Percentiles rank a stretch among this genome's conserved stretches.
Conservation (phyloP, 2,113 vertebrate genomes). For the Sinosuthora webbiana region DNA sequence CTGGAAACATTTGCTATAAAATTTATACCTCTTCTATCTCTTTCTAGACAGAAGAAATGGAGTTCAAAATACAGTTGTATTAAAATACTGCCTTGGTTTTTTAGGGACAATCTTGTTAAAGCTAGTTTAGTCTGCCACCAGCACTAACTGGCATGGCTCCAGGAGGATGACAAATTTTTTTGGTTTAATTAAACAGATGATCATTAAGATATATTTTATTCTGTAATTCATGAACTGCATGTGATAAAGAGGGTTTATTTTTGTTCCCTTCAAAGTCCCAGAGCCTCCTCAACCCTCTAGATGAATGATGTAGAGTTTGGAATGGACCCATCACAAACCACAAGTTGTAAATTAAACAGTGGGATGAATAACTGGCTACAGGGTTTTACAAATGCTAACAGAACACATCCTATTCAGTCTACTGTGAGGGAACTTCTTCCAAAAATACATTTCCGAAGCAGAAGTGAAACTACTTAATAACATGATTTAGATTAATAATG, state of each 20-base stretch:
- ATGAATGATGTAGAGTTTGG: background rate
- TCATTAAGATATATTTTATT: slow-evolving; percentile 3
- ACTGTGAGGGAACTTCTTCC: background rate
- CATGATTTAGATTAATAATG: background rate
- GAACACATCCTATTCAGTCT: background rate
- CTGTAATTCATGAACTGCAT: background rate
- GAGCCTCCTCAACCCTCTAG: background rate
- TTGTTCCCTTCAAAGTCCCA: background rate
- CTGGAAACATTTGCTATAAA: background rate
- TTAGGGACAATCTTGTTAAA: background rate
- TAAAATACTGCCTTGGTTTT: background rate
- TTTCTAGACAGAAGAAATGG: background rate
- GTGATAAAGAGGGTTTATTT: background rate
- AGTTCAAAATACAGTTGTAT: background rate
- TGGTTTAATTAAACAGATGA: slow-evolving; percentile 9
- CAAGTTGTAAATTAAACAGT: slow-evolving; percentile 46
- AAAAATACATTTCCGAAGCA: background rate
- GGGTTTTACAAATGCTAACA: slow-evolving; percentile 32
- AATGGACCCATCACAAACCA: background rate
- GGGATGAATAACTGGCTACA: slow-evolving; percentile 2
- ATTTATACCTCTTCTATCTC: background rate
- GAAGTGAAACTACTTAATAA: background rate
- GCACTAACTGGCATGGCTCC: background rate
- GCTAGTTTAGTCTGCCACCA: background rate
- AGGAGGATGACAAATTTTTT: background rate